Base-by-base conservation (phyloP, 2,797 vertebrate genomes). In the Chloroceryle amazona region DNA sequence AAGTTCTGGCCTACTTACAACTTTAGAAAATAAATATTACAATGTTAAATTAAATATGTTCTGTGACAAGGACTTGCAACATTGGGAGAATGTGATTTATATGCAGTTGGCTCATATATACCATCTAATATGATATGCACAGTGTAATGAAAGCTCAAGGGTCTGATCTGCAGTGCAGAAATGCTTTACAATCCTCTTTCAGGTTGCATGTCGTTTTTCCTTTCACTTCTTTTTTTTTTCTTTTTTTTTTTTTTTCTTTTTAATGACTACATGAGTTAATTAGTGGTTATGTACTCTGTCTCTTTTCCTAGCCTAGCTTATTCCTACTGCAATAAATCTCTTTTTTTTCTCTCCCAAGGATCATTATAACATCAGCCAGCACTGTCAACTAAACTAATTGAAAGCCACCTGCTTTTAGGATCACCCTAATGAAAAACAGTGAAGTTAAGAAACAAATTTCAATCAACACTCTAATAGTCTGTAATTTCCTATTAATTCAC, bases 351-450 rank as follows among this genome's bases (percentile, higher is more conserved):
- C 37, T 97, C 73, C 73, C 92, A 90, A 89, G 83, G 88, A 95
- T 96, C 93, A 94, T 97, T 98, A 96, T 81, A 98, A 96, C 76
- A 89, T 97, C 93, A 96, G 81, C 68, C 54, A 96, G 73, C 73
- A 81, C 57, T 95, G 70, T 96, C 94, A 93, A 81, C 93, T 82
- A 93, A 97, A 94, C 75, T 97, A 96, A 97, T 86, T 96, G 94
- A 97, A 97, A 87, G 81, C 75, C 87, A 94, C 95, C 72, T 94
- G 82, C 81, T 93, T 95, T 93, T 94, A 96, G 80, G 76, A 92
- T 93, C 93, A 94, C 79, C 47, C 62, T 95, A 96, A 96, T 89
- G 94, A 95, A 96, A 97, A 96, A 61, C 17, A 71, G 57, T 3
- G 3, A 91, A 94, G 73, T 90, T 94, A 89, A 92, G 91, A 95